Evolutionary conservation across 2,888 invertebrate species (phyloP), one percentile per base, ranked within the genome.

Genomic region (Eilema caniola): DNA sequence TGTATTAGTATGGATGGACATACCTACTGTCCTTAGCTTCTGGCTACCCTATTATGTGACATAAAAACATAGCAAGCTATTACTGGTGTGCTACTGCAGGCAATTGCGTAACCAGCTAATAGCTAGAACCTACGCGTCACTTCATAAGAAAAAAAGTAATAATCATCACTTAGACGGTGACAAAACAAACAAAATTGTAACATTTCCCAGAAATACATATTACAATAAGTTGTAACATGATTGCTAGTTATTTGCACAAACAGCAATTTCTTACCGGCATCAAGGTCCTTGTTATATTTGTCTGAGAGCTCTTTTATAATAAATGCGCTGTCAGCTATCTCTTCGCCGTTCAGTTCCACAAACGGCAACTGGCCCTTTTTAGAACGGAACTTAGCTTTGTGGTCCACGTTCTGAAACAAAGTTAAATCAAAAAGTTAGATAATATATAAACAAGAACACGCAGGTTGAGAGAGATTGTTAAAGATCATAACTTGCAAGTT

Each of bases 291-390:
- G 84, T 96, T 97, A 90, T 97, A 98, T 88, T 97, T 97, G 88
- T 97, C 97, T 61, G 98, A 96, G 73, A 99, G 95, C 87, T 98
- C 98, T 88, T 98, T 97, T 86, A 99, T 97, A 87, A 99, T 98
- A 86, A 98, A 97, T 78, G 98, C 96, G 88, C 98, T 98, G 94
- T 99, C 99, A 64, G 98, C 97, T 80, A 99, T 97, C 95, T 99
- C 98, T 89, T 98, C 98, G 61, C 99, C 99, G 90, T 99, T 99
- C 75, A 99, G 91, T 92, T 99, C 99, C 82, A 99, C 96, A 95
- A 99, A 99, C 53, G 99, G 99, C 85, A 99, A 96, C 92, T 98
- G 98, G 63, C 99, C 99, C 91, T 99, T 99, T 96, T 98, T 98
- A 85, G 98, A 99, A 85, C 98, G 97, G 96, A 97, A 98, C 90